phyloP scores from a whole-genome alignment of 1,140 invertebrate genomes.

The Trialeurodes vaporariorum region DNA sequence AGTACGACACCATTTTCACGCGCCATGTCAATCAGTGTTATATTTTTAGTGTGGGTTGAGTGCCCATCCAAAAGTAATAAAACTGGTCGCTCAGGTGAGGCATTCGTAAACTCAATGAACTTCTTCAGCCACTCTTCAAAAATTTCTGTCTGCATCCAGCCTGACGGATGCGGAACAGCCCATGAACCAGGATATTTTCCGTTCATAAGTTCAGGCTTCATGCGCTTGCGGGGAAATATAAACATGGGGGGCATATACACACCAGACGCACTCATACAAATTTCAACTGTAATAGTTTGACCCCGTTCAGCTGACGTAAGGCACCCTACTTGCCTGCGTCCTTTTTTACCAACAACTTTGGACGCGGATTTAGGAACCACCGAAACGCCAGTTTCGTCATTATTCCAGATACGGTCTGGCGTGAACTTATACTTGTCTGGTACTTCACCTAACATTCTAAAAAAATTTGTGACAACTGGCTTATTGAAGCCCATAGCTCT shows the following conservation, averaged over 20 bases:
- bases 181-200: constrained; percentile 22
- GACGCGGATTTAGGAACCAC: constrained; percentile 31
- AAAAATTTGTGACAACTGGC: constrained; percentile 5
- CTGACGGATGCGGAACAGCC: constrained; percentile 22
- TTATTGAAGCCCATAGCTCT: constrained; percentile 6
- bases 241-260: constrained; percentile 25
- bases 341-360: constrained; percentile 30
- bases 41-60: constrained; percentile 19
- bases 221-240: constrained; percentile 18
- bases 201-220: constrained; percentile 23
- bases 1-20: constrained; percentile 9
- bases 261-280: constrained; percentile 30
- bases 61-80: constrained; percentile 20
- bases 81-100: constrained; percentile 14
- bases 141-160: constrained; percentile 26
- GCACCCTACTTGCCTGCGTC: constrained; percentile 29
- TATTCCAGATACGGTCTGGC: constrained; percentile 27
- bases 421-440: constrained; percentile 20
- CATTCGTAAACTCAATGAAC: constrained; percentile 17
- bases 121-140: constrained; percentile 23
- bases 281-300: constrained; percentile 26
- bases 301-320: constrained; percentile 31
- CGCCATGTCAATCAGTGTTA: constrained; percentile 14
- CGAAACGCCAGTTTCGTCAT: constrained; percentile 35
- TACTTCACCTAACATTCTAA: background rate